phyloP scores from a whole-genome alignment of 2,113 vertebrate species.

The Alectura lathami region DNA sequence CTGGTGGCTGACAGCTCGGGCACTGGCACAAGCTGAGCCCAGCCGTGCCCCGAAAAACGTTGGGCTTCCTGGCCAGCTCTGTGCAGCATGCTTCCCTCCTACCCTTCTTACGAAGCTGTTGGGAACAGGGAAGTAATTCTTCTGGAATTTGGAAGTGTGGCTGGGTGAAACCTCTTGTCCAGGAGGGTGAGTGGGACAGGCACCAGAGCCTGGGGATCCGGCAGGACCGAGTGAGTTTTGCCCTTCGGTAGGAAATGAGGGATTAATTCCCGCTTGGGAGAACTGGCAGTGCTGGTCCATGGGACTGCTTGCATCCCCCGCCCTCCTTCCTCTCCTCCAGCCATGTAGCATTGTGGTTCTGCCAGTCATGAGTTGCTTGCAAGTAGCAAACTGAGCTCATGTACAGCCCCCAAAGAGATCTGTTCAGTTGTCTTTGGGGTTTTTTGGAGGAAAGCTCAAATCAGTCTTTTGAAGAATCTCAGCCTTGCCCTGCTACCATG shows the following conservation, averaged over 20 bases:
- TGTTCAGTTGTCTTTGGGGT: not conserved
- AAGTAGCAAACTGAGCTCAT: not conserved
- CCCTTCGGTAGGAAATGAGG: not conserved
- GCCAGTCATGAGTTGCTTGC: not conserved
- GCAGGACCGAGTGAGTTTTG: not conserved
- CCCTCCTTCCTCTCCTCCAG: not conserved
- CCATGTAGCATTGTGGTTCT: accelerated
- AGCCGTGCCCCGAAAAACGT: not conserved
- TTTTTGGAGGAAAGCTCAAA: not conserved
- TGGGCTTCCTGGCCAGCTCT: not conserved
- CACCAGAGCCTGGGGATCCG: not conserved
- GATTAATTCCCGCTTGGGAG: not conserved
- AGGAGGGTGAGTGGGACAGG: not conserved
- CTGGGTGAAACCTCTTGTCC: not conserved
- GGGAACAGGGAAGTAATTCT: not conserved
- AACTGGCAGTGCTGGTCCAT: not conserved
- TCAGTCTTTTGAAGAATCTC: not conserved
- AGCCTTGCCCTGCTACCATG: not conserved
- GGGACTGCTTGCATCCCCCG: not conserved
- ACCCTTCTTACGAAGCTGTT: not conserved
- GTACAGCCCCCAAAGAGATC: not conserved
- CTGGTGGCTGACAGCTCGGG: not conserved
- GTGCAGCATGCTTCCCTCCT: not conserved
- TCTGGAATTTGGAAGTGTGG: not conserved
- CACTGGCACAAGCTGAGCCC: not conserved